Percentiles rank a stretch among this genome's conserved stretches.
Evolutionary conservation across 2,113 vertebrate genomes (phyloP).

Genomic region (Asarcornis scutulata): DNA sequence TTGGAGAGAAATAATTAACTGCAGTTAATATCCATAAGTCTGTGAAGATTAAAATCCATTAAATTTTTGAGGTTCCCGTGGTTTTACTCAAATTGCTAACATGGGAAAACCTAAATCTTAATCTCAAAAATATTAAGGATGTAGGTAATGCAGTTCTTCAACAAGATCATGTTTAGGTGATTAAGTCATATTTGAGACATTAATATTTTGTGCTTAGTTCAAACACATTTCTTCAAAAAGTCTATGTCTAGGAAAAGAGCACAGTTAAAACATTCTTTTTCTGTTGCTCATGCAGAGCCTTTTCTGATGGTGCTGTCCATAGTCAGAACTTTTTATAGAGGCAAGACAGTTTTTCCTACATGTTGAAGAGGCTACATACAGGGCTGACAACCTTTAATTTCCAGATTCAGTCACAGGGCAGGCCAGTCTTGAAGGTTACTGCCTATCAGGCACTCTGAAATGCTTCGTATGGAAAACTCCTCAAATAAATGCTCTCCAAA

Average conservation of each 20-base stretch:
- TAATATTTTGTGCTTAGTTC: not conserved
- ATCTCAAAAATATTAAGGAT: not conserved
- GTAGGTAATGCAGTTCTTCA: not conserved
- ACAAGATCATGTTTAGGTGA: not conserved
- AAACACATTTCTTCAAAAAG: not conserved
- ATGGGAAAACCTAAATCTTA: not conserved
- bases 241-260: not conserved
- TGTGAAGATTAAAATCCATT: not conserved
- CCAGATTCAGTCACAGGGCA: not conserved
- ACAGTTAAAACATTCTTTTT: not conserved
- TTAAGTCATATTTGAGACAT: not conserved
- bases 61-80: not conserved
- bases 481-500: not conserved
- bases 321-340: not conserved
- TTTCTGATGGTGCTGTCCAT: not conserved
- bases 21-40: not conserved
- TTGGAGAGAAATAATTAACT: not conserved
- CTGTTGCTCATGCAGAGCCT: not conserved
- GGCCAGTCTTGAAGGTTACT: not conserved
- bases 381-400: not conserved
- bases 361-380: not conserved
- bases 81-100: not conserved
- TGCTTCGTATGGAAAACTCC: not conserved
- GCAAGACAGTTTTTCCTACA: not conserved
- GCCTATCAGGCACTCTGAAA: not conserved